Evolutionary conservation across 1,140 invertebrate genomes (phyloP).

Genomic region (Triops longicaudatus): DNA sequence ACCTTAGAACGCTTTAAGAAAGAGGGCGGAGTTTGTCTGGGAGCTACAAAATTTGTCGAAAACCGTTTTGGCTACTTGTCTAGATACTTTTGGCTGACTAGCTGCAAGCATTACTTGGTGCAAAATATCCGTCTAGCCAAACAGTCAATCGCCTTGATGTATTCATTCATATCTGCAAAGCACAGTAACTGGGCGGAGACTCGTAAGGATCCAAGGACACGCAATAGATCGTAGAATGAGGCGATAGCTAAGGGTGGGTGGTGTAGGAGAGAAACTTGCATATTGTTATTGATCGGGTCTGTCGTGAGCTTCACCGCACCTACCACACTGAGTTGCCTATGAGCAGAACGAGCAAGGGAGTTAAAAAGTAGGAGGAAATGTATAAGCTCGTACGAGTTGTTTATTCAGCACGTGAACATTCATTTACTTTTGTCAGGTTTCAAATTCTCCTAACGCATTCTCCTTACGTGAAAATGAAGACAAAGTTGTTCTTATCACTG

Average conservation of each 20-base stretch:
- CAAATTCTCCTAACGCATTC: too few species aligned
- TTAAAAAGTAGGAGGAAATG: neutral
- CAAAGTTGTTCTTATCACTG: neutral
- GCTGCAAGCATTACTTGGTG: neutral
- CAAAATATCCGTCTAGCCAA: neutral
- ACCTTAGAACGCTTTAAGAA: too few species aligned
- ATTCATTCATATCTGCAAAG: neutral
- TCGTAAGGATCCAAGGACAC: neutral
- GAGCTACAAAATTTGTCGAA: too few species aligned
- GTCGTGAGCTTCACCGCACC: neutral
- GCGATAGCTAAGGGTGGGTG: neutral
- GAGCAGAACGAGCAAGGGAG: neutral
- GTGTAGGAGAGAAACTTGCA: neutral
- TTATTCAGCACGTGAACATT: neutral
- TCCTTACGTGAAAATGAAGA: too few species aligned
- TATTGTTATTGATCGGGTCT: conserved; percentile 7
- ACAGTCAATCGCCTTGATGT: neutral
- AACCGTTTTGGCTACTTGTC: too few species aligned
- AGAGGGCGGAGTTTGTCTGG: too few species aligned
- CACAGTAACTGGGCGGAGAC: neutral
- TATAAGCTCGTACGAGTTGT: neutral
- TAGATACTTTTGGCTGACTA: too few species aligned
- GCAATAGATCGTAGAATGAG: neutral
- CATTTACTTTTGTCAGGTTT: neutral
- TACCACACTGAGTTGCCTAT: neutral